These are phyloP conservation scores for Mimachlamys varia DNA, from an alignment of 2,888 invertebrate genomes.

Conservation along the genomic window DNA sequence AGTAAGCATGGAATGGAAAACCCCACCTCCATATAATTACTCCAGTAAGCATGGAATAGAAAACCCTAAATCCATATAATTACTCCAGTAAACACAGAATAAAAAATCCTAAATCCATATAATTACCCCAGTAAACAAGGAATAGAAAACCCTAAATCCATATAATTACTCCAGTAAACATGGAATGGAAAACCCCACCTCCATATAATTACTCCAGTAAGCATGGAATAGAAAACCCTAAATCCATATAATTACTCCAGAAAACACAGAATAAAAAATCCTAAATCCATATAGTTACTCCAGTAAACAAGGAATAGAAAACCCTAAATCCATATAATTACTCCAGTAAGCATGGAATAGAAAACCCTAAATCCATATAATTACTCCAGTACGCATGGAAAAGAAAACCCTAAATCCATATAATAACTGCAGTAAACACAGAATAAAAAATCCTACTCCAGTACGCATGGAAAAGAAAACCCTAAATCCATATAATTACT, in stretches of 20 bases:
- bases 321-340: not conserved
- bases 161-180: not conserved
- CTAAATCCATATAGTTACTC: not conserved
- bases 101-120: not conserved
- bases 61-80: not conserved
- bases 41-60: not conserved
- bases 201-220: not conserved
- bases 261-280: too few species aligned
- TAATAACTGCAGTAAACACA: not conserved
- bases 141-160: not conserved
- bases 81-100: not conserved
- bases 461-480: too few species aligned
- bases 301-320: not conserved
- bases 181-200: too few species aligned
- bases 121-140: not conserved
- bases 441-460: not conserved
- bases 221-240: too few species aligned
- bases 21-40: not conserved
- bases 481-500: not conserved
- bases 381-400: not conserved
- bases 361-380: not conserved
- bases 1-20: not conserved
- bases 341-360: not conserved
- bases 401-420: not conserved
- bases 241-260: not conserved